A percentile compares a stretch with the other conserved stretches of the same genome.
Evolutionary conservation across 2,797 vertebrate species (phyloP).

Genomic region (Acrocephalus scirpaceus): DNA sequence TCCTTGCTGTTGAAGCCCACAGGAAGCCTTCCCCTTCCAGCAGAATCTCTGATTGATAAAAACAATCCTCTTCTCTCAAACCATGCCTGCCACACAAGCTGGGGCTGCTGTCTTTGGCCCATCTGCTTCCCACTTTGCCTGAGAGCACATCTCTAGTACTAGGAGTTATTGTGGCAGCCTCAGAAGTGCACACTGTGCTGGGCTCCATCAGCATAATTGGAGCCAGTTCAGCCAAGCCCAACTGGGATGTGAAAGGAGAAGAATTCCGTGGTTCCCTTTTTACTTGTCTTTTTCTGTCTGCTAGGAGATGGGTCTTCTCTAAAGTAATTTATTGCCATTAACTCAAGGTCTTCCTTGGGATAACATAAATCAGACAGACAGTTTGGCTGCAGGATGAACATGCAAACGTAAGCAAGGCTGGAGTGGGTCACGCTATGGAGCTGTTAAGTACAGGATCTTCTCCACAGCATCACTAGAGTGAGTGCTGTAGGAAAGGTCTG

Average conservation of each 20-base stretch:
- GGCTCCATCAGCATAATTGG: slow-evolving; percentile 28
- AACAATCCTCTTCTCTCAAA: background rate
- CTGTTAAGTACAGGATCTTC: background rate
- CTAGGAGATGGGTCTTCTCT: background rate
- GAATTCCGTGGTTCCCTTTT: background rate
- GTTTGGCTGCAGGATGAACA: slow-evolving; percentile 1
- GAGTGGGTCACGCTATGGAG: background rate
- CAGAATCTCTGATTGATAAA: background rate
- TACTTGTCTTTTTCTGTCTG: slow-evolving; percentile 3
- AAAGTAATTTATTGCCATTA: slow-evolving; percentile 12
- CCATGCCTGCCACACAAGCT: background rate
- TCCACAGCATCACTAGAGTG: background rate
- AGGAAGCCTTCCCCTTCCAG: background rate
- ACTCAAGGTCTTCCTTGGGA: slow-evolving; percentile 31
- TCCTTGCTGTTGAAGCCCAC: background rate
- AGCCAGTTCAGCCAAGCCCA: slow-evolving; percentile 29
- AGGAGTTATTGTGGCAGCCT: background rate
- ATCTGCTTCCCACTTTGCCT: background rate
- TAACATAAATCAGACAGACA: slow-evolving; percentile 9
- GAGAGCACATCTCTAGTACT: background rate
- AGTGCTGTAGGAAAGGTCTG: slow-evolving; percentile 13
- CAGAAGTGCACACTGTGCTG: background rate
- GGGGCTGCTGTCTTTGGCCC: background rate
- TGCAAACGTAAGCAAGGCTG: background rate
- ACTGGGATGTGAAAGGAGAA: slow-evolving; percentile 1